phyloP scores from a whole-genome alignment of 2,888 invertebrate genomes.

The Archaeoteleia sp. region DNA sequence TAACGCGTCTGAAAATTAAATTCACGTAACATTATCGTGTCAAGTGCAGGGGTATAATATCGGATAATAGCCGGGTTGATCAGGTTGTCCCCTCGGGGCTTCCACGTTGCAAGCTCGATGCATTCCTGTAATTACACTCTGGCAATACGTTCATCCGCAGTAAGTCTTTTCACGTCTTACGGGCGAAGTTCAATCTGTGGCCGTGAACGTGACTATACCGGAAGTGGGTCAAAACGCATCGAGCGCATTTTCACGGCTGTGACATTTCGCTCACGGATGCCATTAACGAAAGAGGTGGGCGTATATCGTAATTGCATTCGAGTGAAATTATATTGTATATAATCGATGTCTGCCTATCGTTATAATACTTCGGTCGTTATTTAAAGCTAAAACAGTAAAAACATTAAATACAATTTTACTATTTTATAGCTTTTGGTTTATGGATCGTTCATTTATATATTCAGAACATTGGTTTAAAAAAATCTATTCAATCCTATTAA shows the following conservation, averaged over 20 bases:
- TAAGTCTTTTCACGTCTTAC: constrained; percentile 16
- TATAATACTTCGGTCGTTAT: too few species aligned
- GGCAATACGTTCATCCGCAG: constrained; percentile 8
- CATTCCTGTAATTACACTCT: constrained; percentile 14
- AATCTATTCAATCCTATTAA: too few species aligned
- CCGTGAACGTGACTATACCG: constrained; percentile 64
- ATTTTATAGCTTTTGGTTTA: too few species aligned
- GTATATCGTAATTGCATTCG: neutral
- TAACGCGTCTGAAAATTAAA: neutral
- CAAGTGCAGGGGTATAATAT: neutral
- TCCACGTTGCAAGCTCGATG: constrained; percentile 5
- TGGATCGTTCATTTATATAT: too few species aligned
- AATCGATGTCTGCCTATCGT: constrained; percentile 1
- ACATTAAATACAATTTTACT: too few species aligned
- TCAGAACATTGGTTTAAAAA: too few species aligned
- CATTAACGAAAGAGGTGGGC: constrained; percentile 29
- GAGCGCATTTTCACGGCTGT: constrained; percentile 48
- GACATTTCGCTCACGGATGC: constrained; percentile 42
- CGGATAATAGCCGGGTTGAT: constrained; percentile 4
- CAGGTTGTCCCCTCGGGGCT: constrained; percentile 1
- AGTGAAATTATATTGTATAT: neutral
- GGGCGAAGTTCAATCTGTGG: constrained; percentile 57
- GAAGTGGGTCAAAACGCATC: constrained; percentile 60
- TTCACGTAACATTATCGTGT: neutral
- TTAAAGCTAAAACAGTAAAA: too few species aligned